Evolutionary conservation across 2,888 invertebrate genomes (phyloP), one percentile per base, ranked within the genome.

Genomic region (Selenia dentaria): DNA sequence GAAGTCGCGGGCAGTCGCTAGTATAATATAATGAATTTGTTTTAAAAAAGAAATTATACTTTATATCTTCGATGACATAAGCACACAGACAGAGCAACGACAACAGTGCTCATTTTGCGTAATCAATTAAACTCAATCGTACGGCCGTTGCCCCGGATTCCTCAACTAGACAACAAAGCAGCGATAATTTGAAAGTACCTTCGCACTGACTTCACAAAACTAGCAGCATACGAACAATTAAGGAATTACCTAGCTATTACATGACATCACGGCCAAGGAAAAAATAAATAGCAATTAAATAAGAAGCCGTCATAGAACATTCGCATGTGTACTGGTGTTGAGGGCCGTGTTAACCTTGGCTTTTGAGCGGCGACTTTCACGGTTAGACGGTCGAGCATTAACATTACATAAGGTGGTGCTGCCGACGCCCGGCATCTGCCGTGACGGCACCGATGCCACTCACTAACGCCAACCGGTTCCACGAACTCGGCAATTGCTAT

Each of bases 321-420:
- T 85, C 78, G 86, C 86, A 81, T 85, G 78, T 79, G 80, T 74
- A 70, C 74, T 70, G 72, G 73, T 68, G 74, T 71, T 78, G 84
- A 84, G 79, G 85, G 88, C 80, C 85, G 70, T 69, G 78, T 67
- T 87, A 87, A 89, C 90, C 90, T 90, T 90, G 90, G 89, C 87
- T 88, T 88, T 89, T 88, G 87, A 88, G 83, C 82, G 84, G 83
- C 77, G 82, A 89, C 90, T 90, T 90, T 90, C 90, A 90, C 89
- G 90, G 89, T 90, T 89, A 88, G 88, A 83, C 85, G 80, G 84
- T 70, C 77, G 83, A 61, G 62, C 57, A 74, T 86, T 88, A 87
- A 61, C 57, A 74, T 86, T 88, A 87, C 83, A 85, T 87, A 86
- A 89, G 88, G 84, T 83, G 85, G 69, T 65, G 60, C 64, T 62